Percentiles rank a stretch among this genome's conserved stretches.
Conservation (phyloP, 2,113 vertebrate species). For the Ctenomys sociabilis region DNA sequence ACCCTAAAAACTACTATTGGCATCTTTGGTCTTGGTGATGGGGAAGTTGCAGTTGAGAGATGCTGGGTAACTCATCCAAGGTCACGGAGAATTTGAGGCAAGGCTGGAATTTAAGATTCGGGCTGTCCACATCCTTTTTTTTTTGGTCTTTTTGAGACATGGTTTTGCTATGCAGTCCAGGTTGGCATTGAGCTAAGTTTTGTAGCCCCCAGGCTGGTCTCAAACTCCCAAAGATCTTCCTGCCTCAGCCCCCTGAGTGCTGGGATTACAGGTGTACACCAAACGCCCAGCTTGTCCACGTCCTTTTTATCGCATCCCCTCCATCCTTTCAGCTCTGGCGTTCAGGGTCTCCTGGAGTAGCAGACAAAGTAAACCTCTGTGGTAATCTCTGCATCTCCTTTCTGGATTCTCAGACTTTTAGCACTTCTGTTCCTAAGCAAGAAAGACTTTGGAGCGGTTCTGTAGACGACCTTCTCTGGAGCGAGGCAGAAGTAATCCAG, state of each 20-base stretch:
- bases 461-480: constrained; percentile 83
- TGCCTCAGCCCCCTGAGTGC: no score
- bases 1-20: background rate
- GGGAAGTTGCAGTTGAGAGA: background rate
- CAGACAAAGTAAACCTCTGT: background rate
- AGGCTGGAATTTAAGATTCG: background rate
- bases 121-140: background rate
- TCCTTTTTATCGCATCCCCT: background rate
- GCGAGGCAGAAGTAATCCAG: constrained; percentile 78
- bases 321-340: background rate
- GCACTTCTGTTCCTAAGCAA: constrained; percentile 78
- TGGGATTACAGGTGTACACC: no score
- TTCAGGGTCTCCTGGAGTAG: background rate
- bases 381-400: constrained; percentile 69
- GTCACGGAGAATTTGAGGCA: background rate
- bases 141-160: background rate
- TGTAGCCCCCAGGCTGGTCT: no score
- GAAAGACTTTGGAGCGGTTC: constrained; percentile 71
- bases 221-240: no score
- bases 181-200: no score
- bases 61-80: background rate
- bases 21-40: background rate
- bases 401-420: constrained; percentile 74
- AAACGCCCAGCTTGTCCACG: no score
- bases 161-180: no score